Evolutionary conservation across 2,113 vertebrate species (phyloP).

Genomic region (Sterna hirundo): DNA sequence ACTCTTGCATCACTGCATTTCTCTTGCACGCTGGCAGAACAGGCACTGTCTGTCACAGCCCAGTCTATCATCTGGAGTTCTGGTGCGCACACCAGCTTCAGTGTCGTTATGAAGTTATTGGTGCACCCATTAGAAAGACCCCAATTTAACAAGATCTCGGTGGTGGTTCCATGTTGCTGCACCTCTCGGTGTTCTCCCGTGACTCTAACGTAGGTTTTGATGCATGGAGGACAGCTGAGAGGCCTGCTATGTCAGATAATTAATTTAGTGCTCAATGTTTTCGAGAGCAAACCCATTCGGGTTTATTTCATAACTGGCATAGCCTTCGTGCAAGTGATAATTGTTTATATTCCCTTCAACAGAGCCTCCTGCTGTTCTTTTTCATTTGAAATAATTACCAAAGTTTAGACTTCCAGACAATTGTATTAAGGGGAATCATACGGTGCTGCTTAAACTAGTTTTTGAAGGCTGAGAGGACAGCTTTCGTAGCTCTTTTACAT

Average conservation of each 20-base stretch:
- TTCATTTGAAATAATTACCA: constrained; percentile 61
- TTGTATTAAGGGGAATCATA: constrained; percentile 53
- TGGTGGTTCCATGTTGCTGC: background rate
- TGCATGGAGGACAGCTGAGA: background rate
- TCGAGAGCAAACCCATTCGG: constrained; percentile 34
- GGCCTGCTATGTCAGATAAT: background rate
- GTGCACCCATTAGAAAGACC: background rate
- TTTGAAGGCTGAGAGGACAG: constrained; percentile 60
- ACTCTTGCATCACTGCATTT: background rate
- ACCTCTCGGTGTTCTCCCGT: background rate
- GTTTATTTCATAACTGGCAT: constrained; percentile 27
- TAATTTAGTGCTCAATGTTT: background rate
- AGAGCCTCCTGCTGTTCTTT: constrained; percentile 57
- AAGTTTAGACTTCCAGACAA: constrained; percentile 64
- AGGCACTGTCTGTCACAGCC: fast-evolving
- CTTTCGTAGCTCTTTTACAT: constrained; percentile 41
- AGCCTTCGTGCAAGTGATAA: constrained; percentile 59
- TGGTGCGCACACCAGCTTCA: background rate
- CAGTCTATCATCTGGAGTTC: background rate
- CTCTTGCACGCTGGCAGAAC: background rate
- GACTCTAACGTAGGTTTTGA: background rate
- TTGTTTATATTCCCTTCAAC: constrained; percentile 64
- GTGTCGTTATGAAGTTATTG: background rate
- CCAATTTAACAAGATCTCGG: background rate
- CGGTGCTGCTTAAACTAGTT: constrained; percentile 30